Conservation (phyloP, 2,797 vertebrate genomes). For the Lepus townsendii region DNA sequence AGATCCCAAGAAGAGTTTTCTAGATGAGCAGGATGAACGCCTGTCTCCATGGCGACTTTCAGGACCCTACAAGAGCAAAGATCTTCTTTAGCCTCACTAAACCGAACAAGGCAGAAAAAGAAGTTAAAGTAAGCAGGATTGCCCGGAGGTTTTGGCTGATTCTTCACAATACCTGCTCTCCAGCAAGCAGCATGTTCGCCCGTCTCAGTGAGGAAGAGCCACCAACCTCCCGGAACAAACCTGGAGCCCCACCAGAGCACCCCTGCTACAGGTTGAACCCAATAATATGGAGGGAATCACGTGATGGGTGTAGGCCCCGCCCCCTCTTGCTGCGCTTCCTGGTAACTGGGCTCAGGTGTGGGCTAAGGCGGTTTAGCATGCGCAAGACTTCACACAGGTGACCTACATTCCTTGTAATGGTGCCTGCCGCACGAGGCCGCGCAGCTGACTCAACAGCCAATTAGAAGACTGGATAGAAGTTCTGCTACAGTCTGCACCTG, state of each 20-base stretch:
- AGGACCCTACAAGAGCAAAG: conserved; percentile 74
- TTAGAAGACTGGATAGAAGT: background rate
- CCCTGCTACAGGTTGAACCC: too few relatives aligned
- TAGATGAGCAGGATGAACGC: conserved; percentile 1
- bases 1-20: conserved; percentile 64
- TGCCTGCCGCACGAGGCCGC: accelerated
- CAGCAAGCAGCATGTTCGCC: too few relatives aligned
- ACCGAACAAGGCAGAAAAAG: background rate
- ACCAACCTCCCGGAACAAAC: background rate
- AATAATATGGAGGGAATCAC: accelerated
- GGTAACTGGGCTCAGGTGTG: background rate
- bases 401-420: background rate
- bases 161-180: background rate
- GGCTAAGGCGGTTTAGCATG: background rate
- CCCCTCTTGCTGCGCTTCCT: background rate
- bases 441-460: background rate
- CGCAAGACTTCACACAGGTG: background rate
- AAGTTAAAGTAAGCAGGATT: background rate
- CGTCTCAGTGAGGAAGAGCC: background rate
- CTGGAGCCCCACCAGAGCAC: background rate
- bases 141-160: background rate
- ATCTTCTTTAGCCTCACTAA: background rate
- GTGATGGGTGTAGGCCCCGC: accelerated
- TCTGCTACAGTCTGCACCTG: background rate
- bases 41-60: background rate